Evolutionary conservation across 2,797 vertebrate species (phyloP).

Genomic region (Cyprinodon diabolis): DNA sequence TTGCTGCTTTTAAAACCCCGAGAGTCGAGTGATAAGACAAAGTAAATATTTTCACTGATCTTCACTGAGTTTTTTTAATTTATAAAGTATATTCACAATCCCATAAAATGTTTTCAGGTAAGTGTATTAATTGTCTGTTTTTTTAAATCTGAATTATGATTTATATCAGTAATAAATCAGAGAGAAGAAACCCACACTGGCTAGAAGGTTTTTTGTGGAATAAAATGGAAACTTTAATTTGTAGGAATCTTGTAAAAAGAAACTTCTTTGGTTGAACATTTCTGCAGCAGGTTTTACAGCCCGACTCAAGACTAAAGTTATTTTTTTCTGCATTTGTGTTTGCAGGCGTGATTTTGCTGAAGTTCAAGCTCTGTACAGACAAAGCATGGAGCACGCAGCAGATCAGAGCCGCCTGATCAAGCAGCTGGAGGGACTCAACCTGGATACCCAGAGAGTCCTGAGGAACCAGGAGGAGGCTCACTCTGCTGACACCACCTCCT

Average conservation of each 20-base stretch:
- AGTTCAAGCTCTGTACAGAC: conserved; percentile 85
- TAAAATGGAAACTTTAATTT: background rate
- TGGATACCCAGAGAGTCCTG: conserved; percentile 87
- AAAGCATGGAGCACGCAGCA: conserved; percentile 83
- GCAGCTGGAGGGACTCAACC: conserved; percentile 89
- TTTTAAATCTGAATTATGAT: background rate
- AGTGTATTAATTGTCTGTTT: background rate
- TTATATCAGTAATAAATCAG: background rate
- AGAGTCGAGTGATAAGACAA: background rate
- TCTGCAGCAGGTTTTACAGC: background rate
- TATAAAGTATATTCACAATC: background rate
- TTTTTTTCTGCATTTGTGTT: conserved; percentile 15
- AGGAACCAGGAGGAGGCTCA: conserved; percentile 90
- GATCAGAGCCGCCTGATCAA: conserved; percentile 91
- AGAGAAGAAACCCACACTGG: background rate
- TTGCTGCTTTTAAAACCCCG: background rate
- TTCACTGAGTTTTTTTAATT: no score
- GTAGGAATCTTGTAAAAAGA: background rate
- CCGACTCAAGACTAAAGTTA: conserved; percentile 7
- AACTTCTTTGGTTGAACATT: background rate
- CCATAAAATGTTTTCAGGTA: background rate
- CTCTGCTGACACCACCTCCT: conserved; percentile 85
- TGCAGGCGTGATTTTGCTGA: conserved; percentile 75
- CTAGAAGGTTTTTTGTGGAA: background rate
- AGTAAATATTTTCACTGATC: no score